Percentiles rank a stretch among this genome's conserved stretches.
Conservation (phyloP, 2,797 vertebrate species). For the Enteromius anoplus region DNA sequence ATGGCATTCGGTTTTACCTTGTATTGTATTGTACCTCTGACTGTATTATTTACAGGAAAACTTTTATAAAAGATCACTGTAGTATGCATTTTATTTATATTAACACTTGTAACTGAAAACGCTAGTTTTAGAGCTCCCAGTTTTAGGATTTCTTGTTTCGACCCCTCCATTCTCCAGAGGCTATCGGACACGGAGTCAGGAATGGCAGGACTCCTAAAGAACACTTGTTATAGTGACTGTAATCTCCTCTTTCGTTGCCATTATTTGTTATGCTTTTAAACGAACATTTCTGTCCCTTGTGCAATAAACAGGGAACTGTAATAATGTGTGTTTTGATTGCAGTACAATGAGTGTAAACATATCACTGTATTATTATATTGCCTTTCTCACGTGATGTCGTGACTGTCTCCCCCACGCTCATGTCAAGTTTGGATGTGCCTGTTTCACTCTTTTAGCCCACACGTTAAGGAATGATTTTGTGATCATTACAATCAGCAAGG, state of each 20-base stretch:
- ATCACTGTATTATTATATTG: constrained; percentile 60
- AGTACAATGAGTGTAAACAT: constrained; percentile 57
- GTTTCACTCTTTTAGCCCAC: constrained; percentile 45
- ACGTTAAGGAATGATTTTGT: constrained; percentile 49
- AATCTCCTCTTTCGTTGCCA: constrained; percentile 44
- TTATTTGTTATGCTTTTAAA: constrained; percentile 59
- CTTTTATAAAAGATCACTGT: constrained; percentile 72
- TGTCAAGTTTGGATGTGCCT: constrained; percentile 50
- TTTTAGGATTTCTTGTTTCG: constrained; percentile 69
- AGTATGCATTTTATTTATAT: constrained; percentile 75
- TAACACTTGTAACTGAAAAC: constrained; percentile 69
- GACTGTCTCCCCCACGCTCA: constrained; percentile 23
- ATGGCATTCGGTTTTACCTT: constrained; percentile 65
- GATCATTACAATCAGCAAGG: constrained; percentile 55
- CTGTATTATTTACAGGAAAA: constrained; percentile 71
- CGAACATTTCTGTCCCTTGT: constrained; percentile 54
- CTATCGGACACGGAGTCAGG: constrained; percentile 44
- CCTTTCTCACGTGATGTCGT: constrained; percentile 55
- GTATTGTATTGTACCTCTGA: constrained; percentile 71
- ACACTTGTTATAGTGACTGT: constrained; percentile 59
- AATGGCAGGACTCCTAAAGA: constrained; percentile 54
- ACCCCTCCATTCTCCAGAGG: constrained; percentile 42
- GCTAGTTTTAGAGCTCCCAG: constrained; percentile 77
- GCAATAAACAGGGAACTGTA: constrained; percentile 62
- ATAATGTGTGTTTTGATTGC: constrained; percentile 59